A percentile compares a stretch with the other conserved stretches of the same genome.
phyloP scores from a whole-genome alignment of 2,113 vertebrate species.

The Halichoerus grypus region DNA sequence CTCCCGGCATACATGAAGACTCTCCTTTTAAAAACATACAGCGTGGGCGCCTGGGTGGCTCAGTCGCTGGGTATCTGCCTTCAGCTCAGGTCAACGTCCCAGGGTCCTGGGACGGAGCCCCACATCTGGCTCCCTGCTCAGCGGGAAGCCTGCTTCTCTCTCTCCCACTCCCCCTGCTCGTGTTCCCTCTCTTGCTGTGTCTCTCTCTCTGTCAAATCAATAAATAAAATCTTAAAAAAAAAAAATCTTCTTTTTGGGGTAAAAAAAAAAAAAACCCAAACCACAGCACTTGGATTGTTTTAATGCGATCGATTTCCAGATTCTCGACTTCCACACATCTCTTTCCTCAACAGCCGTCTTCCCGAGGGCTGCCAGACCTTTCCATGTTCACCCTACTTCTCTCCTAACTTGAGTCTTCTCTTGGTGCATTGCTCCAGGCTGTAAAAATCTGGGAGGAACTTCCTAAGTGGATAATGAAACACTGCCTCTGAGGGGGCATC shows the following conservation, averaged over 20 bases:
- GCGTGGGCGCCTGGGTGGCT: not conserved
- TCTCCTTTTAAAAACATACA: not conserved
- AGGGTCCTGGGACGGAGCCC: too few relatives aligned
- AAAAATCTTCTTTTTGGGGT: too few relatives aligned
- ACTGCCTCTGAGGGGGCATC: not conserved
- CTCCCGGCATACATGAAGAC: not conserved
- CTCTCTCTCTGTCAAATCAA: not conserved
- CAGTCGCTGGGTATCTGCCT: not conserved
- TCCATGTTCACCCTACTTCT: not conserved
- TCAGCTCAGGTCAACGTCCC: too few relatives aligned
- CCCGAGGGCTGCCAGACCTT: not conserved
- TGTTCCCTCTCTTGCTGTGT: not conserved
- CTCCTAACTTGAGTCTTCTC: not conserved
- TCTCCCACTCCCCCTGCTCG: too few relatives aligned
- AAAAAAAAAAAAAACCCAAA: not conserved
- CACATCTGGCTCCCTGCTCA: too few relatives aligned
- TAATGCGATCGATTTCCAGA: not conserved
- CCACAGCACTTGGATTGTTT: not conserved
- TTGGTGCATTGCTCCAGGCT: not conserved
- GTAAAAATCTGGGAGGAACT: not conserved
- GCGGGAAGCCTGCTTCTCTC: too few relatives aligned
- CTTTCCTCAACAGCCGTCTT: not conserved
- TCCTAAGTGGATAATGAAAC: not conserved
- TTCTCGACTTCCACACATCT: not conserved
- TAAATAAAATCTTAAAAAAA: too few relatives aligned